Evolutionary conservation across 2,888 invertebrate genomes (phyloP), one percentile per base, ranked within the genome.

Genomic region (Caenorhabditis virilis): DNA sequence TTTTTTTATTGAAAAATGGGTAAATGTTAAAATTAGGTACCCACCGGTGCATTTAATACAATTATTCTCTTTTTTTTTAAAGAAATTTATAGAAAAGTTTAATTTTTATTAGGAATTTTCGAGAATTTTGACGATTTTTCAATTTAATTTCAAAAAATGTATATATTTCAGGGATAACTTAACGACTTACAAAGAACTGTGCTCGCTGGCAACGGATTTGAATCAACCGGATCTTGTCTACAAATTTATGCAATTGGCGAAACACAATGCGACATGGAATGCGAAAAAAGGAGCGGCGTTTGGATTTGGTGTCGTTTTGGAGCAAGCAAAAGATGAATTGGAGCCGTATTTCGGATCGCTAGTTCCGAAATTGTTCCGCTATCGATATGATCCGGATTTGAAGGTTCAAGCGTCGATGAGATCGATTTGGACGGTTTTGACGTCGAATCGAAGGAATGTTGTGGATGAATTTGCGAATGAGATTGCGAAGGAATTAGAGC

Each of bases 191-290:
- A 92, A 91, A 83, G 95, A 95, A 84, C 87, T 95, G 49, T 95
- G 94, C 84, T 91, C 92, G 0, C 86, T 95, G 42, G 94, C 94
- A 0, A 92, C 92, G 0, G 94, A 95, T 85, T 86, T 95, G 67
- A 94, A 94, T 83, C 92, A 95, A 83, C 95, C 95, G 0, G 94
- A 95, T 83, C 87, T 95, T 64, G 89, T 94, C 68, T 95, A 95
- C 85, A 92, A 92, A 84, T 95, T 95, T 84, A 91, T 95, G 91
- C 91, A 93, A 84, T 86, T 95, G 69, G 94, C 94, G 0, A 93
- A 93, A 86, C 92, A 94, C 83, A 93, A 95, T 85, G 90, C 93
- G 1, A 88, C 91, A 52, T 95, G 94, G 95, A 93, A 92, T 78
- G 92, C 93, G 7, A 92, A 92, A 83, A 91, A 91, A 87, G 94